Base-by-base conservation (phyloP, 1,140 invertebrate genomes). In the Periplaneta americana region DNA sequence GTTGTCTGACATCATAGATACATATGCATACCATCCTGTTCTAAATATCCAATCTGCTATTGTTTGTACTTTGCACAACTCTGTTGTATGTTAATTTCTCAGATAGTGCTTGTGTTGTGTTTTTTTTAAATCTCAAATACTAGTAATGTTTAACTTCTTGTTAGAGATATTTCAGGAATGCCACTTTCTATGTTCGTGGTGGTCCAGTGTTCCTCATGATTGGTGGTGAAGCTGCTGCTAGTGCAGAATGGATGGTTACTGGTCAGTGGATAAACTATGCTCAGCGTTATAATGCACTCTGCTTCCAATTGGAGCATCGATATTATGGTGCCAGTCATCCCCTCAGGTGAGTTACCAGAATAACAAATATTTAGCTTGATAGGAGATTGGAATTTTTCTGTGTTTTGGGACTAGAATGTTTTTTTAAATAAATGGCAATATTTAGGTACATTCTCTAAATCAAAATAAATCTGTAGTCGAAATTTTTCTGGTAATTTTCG, bases 311-410 rank as follows among this genome's bases (percentile, higher is more conserved):
- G 34, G 98, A 99, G 87, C 98, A 99, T 89, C 91, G 97, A 80
- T 99, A 92, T 88, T 99, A 99, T 91, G 98, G 98, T 82, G 93
- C 96, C 88, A 98, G 96, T 88, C 95, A 94, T 85, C 98, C 98
- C 8, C 97, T 95, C 18, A 82, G 85, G 94, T 95, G 91, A 88
- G 86, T 85, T 35, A 74, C 28, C n/a, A n/a, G n/a, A n/a, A n/a
- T n/a, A n/a, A n/a, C n/a, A n/a, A n/a, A n/a, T n/a, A n/a, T n/a
- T n/a, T n/a, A n/a, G n/a, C n/a, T n/a, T n/a, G n/a, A n/a, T n/a
- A n/a, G n/a, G n/a, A n/a, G n/a, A n/a, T n/a, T n/a, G n/a, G n/a
- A n/a, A n/a, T n/a, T n/a, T n/a, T n/a, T n/a, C n/a, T n/a, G n/a
- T n/a, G n/a, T n/a, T n/a, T n/a, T n/a, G n/a, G n/a, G n/a, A n/a